phyloP scores from a whole-genome alignment of 2,888 invertebrate genomes.

The Argyresthia goedartella region DNA sequence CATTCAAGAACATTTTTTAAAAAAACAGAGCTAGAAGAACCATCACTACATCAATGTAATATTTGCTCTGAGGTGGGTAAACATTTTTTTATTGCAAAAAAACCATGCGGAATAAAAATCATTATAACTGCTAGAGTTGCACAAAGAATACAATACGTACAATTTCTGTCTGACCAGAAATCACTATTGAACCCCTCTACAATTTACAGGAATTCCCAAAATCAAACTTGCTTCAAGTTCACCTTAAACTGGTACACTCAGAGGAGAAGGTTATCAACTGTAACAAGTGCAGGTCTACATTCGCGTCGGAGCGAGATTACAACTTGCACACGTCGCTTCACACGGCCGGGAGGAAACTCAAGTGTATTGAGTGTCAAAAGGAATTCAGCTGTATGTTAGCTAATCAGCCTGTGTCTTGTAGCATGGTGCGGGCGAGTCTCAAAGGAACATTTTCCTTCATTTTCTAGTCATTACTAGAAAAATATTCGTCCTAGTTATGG shows the following conservation, averaged over 20 bases:
- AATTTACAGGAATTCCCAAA: conserved; percentile 33
- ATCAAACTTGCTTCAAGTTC: conserved; percentile 23
- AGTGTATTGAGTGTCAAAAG: conserved; percentile 61
- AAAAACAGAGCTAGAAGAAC: too few species aligned
- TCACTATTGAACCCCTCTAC: conserved; percentile 6
- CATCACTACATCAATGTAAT: too few species aligned
- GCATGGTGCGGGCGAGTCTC: neutral
- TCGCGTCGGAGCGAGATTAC: conserved; percentile 57
- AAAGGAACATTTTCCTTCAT: neutral
- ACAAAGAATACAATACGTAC: neutral
- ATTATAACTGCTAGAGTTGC: too few species aligned
- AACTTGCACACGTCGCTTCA: conserved; percentile 59
- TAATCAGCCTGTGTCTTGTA: too few species aligned
- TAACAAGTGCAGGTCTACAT: conserved; percentile 49
- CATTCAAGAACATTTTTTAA: too few species aligned
- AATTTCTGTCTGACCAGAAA: conserved; percentile 5
- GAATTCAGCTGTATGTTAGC: conserved; percentile 54
- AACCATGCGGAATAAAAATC: too few species aligned
- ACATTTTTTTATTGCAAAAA: too few species aligned
- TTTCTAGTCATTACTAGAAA: neutral
- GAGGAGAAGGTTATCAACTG: conserved; percentile 30
- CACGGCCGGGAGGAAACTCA: conserved; percentile 31
- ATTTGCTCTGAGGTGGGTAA: too few species aligned
- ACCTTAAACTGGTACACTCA: conserved; percentile 25
- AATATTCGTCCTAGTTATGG: neutral